These are phyloP conservation scores for Zeus faber DNA, from an alignment of 2,113 vertebrate species.

Conservation along the genomic window DNA sequence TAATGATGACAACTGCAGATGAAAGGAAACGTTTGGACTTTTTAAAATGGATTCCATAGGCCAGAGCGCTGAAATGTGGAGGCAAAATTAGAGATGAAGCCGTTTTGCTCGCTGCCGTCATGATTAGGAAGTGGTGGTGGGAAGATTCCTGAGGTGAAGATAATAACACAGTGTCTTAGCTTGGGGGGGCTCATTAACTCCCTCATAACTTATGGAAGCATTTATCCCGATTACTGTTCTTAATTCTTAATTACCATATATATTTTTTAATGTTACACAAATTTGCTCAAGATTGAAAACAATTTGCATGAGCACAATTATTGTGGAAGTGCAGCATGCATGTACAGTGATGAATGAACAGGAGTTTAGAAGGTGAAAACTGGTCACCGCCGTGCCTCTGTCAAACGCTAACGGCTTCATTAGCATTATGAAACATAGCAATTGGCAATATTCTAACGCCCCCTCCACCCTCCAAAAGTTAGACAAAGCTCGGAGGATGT, in stretches of 20 bases:
- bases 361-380: too few species aligned
- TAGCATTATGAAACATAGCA: slow-evolving; percentile 52
- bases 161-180: slow-evolving; percentile 11
- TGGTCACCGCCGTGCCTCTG: too few species aligned
- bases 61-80: slow-evolving; percentile 51
- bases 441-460: slow-evolving; percentile 34
- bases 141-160: slow-evolving; percentile 33
- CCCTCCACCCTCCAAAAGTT: slow-evolving; percentile 15
- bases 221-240: too few species aligned
- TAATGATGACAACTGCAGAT: slow-evolving; percentile 53
- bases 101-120: slow-evolving; percentile 32
- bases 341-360: too few species aligned
- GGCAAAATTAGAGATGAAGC: slow-evolving; percentile 45
- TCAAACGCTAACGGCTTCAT: slow-evolving; percentile 47
- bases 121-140: slow-evolving; percentile 35
- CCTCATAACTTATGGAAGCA: slow-evolving; percentile 14
- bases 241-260: slow-evolving; percentile 23
- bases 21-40: slow-evolving; percentile 49
- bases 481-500: slow-evolving; percentile 45
- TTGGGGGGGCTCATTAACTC: slow-evolving; percentile 27
- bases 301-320: too few species aligned
- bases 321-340: too few species aligned
- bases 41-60: slow-evolving; percentile 54
- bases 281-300: too few species aligned
- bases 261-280: too few species aligned